Evolutionary conservation across 2,113 vertebrate genomes (phyloP), one percentile per base, ranked within the genome.

Genomic region (Phoxinus phoxinus): DNA sequence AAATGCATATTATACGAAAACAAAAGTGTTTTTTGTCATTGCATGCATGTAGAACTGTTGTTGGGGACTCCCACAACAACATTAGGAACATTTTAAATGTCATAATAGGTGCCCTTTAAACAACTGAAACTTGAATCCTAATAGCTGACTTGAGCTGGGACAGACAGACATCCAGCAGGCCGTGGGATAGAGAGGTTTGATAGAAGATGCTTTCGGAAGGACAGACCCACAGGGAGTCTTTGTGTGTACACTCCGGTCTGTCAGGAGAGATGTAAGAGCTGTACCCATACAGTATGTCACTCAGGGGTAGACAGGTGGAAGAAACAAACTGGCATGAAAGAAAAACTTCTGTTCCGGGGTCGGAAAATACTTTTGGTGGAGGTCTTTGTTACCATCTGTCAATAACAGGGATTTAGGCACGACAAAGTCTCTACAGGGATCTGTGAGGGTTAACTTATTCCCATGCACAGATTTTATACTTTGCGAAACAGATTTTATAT

Each of bases 231-330:
- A 23, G 80, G 61, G 44, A 81, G 61, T 61, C 82, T 80, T 82
- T 83, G 46, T 67, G 74, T 35, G 77, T 78, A 41, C 46, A 37
- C 78, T 82, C 11, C 6, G 35, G 44, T 61, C 32, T 88, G 75
- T 81, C 67, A 75, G 58, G 30, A 61, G 58, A 80, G 75, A 72
- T 83, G 84, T 86, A 71, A 84, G 25, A 71, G 46, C 61, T 69
- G 76, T 46, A 85, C 46, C 46, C 75, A n/a, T 76, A 46, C 86
- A 48, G 53, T 83, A 46, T 84, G 63, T 35, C 80, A 82, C 80
- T 82, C 63, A 51, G 41, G 63, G 44, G 19, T 67, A 27, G 82
- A 75, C 87, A 86, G 87, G 84, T 86, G 85, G 41, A 86, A 86
- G 21, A 63, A 59, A 37, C 44, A 74, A 73, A 83, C 87, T 79